Base-by-base conservation (phyloP, 2,888 invertebrate genomes). In the Asteroscopus sphinx region DNA sequence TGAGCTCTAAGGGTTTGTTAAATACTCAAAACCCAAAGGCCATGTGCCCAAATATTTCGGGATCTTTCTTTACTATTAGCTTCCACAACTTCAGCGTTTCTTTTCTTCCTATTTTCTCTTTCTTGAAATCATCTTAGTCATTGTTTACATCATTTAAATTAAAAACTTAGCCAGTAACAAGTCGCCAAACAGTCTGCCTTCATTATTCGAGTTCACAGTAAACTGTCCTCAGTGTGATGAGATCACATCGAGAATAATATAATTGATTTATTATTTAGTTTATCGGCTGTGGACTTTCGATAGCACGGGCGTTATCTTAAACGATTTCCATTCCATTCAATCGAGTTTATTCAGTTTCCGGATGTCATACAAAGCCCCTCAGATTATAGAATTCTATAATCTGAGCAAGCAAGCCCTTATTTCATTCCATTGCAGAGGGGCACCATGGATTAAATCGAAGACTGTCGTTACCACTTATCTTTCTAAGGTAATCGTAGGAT, bases 241-340 rank as follows among this genome's bases (percentile, higher is more conserved):
- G 76, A 63, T 58, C 48, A 46, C 49, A 56, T 53, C 52, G 30
- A 16, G 25, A 45, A 59, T 64, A 64, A 73, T 62, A 48, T 65
- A 61, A 61, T 68, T 73, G 46, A 64, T 62, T 65, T 61, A 53
- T 65, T 63, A 59, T 70, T 53, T 37, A 15, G 33, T 59, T 71
- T 79, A 79, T 78, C 77, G 48, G 33, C 32, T 33, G 32, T 28
- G n/a, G n/a, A n/a, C n/a, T n/a, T n/a, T n/a, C 2, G 66, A 74
- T 72, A 76, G 40, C 51, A 17, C 17, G 41, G n/a, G 5, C 30
- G 39, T 56, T 75, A 75, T 75, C 59, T 57, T 37, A 30, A 33
- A 49, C 41, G 41, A 70, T 63, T 64, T 61, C 53, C 71, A 72
- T 75, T 70, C 69, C 73, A 65, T 72, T 65, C 65, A 64, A 52